A percentile compares a stretch with the other conserved stretches of the same genome.
These are phyloP conservation scores for Xenops minutus DNA, from an alignment of 2,797 vertebrate genomes.

Conservation along the genomic window DNA sequence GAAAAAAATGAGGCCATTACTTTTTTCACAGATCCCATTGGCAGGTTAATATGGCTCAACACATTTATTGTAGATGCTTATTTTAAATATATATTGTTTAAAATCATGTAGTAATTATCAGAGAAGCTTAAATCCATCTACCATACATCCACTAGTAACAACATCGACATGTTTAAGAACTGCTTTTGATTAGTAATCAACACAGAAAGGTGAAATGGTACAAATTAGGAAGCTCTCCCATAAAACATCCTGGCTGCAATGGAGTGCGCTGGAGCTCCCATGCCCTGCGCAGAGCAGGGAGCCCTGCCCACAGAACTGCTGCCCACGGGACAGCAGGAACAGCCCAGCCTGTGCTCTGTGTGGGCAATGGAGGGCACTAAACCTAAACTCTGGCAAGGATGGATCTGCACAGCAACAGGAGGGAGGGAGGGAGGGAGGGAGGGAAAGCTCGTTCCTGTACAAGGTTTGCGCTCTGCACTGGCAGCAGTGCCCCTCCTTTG, in stretches of 20 bases:
- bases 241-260: constrained; percentile 65
- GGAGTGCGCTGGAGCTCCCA: constrained; percentile 49
- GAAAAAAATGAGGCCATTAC: constrained; percentile 69
- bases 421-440: not conserved
- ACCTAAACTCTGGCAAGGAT: not conserved
- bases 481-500: not conserved
- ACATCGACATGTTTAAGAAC: constrained; percentile 72
- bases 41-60: constrained; percentile 84
- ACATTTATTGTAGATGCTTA: constrained; percentile 78
- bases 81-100: constrained; percentile 78
- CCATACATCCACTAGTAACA: constrained; percentile 77
- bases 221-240: constrained; percentile 58
- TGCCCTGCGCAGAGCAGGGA: constrained; percentile 62
- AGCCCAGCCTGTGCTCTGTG: not conserved
- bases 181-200: constrained; percentile 71
- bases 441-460: not conserved
- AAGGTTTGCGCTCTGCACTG: not conserved
- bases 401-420: constrained; percentile 1
- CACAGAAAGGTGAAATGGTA: constrained; percentile 70
- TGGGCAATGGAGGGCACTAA: not conserved
- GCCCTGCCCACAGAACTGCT: constrained; percentile 19
- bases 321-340: not conserved
- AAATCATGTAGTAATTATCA: constrained; percentile 76
- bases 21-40: constrained; percentile 80
- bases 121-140: constrained; percentile 77